These are phyloP conservation scores for Chunga burmeisteri DNA, from an alignment of 2,113 vertebrate species.

Conservation along the genomic window DNA sequence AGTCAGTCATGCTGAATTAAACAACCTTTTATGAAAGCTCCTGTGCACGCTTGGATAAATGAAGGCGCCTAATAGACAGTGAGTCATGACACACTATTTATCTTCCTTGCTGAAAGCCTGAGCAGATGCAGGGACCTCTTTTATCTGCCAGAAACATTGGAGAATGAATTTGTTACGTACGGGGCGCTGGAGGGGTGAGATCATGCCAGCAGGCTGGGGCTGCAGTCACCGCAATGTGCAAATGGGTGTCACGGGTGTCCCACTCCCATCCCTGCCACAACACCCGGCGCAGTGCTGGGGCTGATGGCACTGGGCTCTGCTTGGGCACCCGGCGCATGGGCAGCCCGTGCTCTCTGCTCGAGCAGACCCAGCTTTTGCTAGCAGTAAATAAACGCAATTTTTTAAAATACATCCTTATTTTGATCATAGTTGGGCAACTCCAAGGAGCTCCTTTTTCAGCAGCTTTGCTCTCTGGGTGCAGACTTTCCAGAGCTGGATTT, in stretches of 20 bases:
- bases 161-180: neutral
- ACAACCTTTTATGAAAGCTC: neutral
- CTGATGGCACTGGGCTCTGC: neutral
- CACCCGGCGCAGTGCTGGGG: rapidly evolving
- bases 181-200: neutral
- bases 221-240: neutral
- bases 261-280: neutral
- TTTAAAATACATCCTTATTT: neutral
- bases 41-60: neutral
- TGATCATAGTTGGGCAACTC: neutral
- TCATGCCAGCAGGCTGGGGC: neutral
- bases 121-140: slow-evolving; percentile 13
- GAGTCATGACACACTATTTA: neutral
- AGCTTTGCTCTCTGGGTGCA: neutral
- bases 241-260: neutral
- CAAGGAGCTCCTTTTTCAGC: neutral
- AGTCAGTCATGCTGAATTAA: neutral
- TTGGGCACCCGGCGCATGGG: neutral
- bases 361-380: neutral
- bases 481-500: neutral
- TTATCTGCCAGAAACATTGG: neutral
- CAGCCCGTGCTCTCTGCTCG: neutral
- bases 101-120: slow-evolving; percentile 7
- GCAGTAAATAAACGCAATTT: neutral
- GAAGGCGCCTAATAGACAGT: neutral